phyloP scores from a whole-genome alignment of 2,797 vertebrate species.

The Gallirallus australis region DNA sequence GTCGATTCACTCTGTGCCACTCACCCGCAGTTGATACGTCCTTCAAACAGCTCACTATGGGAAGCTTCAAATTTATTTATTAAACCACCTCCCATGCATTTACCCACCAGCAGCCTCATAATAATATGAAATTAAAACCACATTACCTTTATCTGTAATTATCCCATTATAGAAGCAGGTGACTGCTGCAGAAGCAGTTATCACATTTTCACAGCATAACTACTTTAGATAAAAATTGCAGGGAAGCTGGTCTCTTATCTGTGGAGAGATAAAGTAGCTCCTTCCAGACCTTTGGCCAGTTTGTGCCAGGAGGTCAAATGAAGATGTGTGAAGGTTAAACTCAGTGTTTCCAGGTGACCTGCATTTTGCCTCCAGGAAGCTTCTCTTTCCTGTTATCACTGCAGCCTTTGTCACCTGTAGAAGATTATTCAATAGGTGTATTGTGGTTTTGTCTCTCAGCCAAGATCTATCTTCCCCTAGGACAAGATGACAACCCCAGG shows the following conservation, averaged over 20 bases:
- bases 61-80: slow-evolving; percentile 9
- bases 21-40: background rate
- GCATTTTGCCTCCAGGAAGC: background rate
- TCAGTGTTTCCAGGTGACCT: slow-evolving; percentile 3
- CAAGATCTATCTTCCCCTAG: slow-evolving; percentile 19
- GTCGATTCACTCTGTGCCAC: background rate
- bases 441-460: background rate
- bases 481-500: background rate
- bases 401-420: background rate
- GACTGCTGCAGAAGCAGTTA: background rate
- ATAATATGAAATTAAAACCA: slow-evolving; percentile 42
- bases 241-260: background rate
- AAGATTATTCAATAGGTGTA: background rate
- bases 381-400: background rate
- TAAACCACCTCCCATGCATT: slow-evolving; percentile 21
- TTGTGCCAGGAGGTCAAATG: slow-evolving; percentile 6
- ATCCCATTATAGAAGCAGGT: slow-evolving; percentile 1
- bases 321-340: background rate
- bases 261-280: background rate
- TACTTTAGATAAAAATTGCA: background rate
- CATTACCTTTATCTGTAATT: slow-evolving; percentile 52
- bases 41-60: background rate
- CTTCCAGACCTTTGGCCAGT: background rate
- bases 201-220: slow-evolving; percentile 14
- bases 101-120: slow-evolving; percentile 25